Conservation (phyloP, 2,797 vertebrate genomes). For the Urosaurus nigricauda region DNA sequence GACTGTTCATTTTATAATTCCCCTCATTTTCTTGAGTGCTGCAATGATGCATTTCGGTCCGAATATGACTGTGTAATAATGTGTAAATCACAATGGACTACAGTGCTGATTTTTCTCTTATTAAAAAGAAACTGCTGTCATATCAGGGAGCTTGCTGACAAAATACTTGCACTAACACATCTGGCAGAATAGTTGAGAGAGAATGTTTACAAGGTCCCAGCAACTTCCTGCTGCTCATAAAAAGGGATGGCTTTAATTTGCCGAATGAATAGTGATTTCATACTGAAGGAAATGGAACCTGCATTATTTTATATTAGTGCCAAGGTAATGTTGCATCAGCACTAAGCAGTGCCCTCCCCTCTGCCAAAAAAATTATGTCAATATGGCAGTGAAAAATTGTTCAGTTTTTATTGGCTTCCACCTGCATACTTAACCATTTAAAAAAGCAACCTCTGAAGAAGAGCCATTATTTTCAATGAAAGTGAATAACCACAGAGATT, state of each 20-base stretch:
- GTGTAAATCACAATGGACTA: neutral
- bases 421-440: neutral
- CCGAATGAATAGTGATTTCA: conserved; percentile 28
- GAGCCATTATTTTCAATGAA: conserved; percentile 32
- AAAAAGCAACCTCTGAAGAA: conserved; percentile 39
- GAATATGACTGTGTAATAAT: neutral
- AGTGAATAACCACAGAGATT: conserved; percentile 37
- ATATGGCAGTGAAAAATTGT: conserved; percentile 12
- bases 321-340: conserved; percentile 9
- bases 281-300: conserved; percentile 12
- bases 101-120: neutral
- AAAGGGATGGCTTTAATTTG: conserved; percentile 15
- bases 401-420: conserved; percentile 45
- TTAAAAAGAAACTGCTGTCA: conserved; percentile 19
- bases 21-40: conserved; percentile 1
- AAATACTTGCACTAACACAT: conserved; percentile 17
- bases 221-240: neutral
- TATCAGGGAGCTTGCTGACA: conserved; percentile 16
- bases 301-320: neutral
- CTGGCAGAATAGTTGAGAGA: neutral
- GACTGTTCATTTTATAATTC: neutral
- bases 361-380: conserved; percentile 9
- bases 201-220: neutral
- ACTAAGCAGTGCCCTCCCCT: neutral
- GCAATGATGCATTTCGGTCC: neutral